phyloP scores from a whole-genome alignment of 2,888 invertebrate genomes.

The Frankliniella fusca region DNA sequence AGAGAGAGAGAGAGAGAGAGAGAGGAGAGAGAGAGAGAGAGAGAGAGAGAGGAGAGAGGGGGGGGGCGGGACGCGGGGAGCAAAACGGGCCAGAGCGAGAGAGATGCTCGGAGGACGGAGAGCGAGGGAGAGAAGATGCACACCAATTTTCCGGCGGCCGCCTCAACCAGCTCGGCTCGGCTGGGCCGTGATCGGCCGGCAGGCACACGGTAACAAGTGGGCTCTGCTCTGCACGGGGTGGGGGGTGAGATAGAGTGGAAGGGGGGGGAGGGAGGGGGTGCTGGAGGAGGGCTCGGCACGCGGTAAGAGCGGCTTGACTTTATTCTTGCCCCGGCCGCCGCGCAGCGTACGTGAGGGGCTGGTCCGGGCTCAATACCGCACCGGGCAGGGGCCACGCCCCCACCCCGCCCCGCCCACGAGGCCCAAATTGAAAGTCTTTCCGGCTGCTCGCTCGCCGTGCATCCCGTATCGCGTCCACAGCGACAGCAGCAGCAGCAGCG shows the following conservation, averaged over 20 bases:
- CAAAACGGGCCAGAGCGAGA: no score
- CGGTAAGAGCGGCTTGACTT: neutral
- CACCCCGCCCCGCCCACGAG: no score
- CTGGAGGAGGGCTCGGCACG: neutral
- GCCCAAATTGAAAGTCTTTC: no score
- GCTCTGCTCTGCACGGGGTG: neutral
- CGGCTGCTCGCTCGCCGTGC: no score
- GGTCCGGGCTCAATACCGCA: neutral
- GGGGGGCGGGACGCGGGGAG: neutral
- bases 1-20: neutral
- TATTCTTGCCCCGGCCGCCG: neutral
- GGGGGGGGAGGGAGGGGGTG: neutral
- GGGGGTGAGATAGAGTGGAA: neutral
- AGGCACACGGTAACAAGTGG: neutral
- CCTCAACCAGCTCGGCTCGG: neutral
- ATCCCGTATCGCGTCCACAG: no score
- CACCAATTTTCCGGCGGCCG: constrained; percentile 6
- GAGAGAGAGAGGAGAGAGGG: no score
- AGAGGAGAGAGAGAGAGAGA: neutral
- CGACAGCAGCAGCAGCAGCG: no score
- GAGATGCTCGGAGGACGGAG: no score
- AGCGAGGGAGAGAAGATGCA: no score
- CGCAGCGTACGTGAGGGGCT: neutral
- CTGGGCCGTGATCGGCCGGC: neutral
- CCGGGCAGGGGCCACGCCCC: no score